A percentile compares a stretch with the other conserved stretches of the same genome.
Conservation (phyloP, 2,888 invertebrate genomes). For the Melipona bicolor region DNA sequence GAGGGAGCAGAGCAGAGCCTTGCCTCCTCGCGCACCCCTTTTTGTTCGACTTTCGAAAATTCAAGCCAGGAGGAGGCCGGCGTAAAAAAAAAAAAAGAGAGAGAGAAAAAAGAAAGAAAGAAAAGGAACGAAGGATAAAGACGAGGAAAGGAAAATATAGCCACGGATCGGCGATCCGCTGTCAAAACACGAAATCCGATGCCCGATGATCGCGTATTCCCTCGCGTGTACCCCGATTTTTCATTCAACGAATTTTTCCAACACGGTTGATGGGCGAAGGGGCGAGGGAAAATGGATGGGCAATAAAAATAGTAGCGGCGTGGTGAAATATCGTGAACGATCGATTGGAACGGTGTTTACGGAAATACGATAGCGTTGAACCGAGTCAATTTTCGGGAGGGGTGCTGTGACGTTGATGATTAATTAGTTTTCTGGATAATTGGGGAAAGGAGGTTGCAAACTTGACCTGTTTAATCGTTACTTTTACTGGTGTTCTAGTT, state of each 20-base stretch:
- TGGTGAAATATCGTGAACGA: constrained; percentile 50
- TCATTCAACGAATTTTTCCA: constrained; percentile 68
- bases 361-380: constrained; percentile 47
- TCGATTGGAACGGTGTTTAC: constrained; percentile 49
- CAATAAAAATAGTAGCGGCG: constrained; percentile 36
- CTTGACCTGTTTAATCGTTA: too few relatives aligned
- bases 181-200: constrained; percentile 83
- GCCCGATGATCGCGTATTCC: constrained; percentile 61
- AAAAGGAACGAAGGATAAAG: constrained; percentile 13
- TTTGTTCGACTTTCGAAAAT: constrained; percentile 70
- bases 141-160: constrained; percentile 43
- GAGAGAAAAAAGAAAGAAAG: constrained; percentile 28
- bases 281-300: constrained; percentile 44
- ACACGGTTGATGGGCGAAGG: constrained; percentile 33
- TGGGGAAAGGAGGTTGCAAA: not conserved
- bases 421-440: constrained; percentile 31
- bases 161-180: constrained; percentile 81
- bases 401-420: constrained; percentile 18
- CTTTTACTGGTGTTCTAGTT: not conserved
- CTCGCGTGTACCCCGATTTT: constrained; percentile 60
- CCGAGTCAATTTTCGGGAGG: constrained; percentile 6
- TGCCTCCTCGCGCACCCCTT: constrained; percentile 49
- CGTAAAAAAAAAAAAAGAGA: constrained; percentile 5
- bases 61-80: not conserved
- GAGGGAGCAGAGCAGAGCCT: constrained; percentile 40